phyloP scores from a whole-genome alignment of 1,140 invertebrate genomes.

The Halictus rubicundus region DNA sequence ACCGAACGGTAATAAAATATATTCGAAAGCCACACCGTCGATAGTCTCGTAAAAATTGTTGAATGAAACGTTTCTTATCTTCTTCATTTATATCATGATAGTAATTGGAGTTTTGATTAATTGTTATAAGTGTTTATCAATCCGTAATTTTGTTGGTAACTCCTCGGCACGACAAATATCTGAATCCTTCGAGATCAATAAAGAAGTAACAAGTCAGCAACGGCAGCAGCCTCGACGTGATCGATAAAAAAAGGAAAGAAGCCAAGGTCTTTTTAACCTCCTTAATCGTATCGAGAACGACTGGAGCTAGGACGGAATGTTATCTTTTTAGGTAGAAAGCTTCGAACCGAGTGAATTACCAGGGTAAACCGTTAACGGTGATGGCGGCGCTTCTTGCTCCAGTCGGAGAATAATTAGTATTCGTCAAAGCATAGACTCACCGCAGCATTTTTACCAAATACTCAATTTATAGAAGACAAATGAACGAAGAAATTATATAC shows the following conservation, averaged over 20 bases:
- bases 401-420: background rate
- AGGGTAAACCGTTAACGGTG: background rate
- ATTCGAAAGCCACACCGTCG: background rate
- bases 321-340: constrained; percentile 26
- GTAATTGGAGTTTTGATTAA: too few species aligned
- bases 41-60: too few species aligned
- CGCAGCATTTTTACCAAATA: background rate
- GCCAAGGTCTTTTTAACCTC: constrained; percentile 17
- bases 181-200: constrained; percentile 20
- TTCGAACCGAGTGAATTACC: constrained; percentile 11
- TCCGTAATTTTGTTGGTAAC: background rate
- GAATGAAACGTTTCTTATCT: too few species aligned
- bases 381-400: background rate
- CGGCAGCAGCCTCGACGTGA: constrained; percentile 8
- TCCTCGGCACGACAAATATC: constrained; percentile 12
- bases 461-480: background rate
- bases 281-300: constrained; percentile 30
- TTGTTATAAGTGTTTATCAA: too few species aligned
- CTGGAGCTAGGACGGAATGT: constrained; percentile 3
- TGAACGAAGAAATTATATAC: too few species aligned
- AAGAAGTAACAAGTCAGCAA: constrained; percentile 36
- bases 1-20: background rate
- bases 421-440: background rate
- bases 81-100: too few species aligned
- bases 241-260: constrained; percentile 36